phyloP scores from a whole-genome alignment of 1,140 invertebrate genomes.

The Drosophila auraria region DNA sequence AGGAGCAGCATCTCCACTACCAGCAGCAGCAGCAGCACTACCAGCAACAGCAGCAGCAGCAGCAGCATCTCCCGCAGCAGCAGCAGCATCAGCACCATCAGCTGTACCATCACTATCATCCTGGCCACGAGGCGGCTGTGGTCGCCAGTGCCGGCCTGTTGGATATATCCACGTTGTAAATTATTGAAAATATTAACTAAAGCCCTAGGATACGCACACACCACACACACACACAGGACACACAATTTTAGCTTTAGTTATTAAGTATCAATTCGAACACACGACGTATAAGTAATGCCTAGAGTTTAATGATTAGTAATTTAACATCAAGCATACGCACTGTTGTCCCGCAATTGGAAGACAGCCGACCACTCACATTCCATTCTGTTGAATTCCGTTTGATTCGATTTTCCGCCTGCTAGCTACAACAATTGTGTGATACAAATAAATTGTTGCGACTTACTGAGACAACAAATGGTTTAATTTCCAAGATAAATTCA shows the following conservation, averaged over 20 bases:
- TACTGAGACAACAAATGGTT: conserved; percentile 42
- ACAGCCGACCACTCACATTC: conserved; percentile 44
- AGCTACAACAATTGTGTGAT: conserved; percentile 77
- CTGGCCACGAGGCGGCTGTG: conserved; percentile 60
- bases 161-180: conserved; percentile 85
- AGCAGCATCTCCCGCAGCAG: conserved; percentile 52
- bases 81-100: conserved; percentile 65
- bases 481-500: conserved; percentile 41
- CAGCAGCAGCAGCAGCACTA: conserved; percentile 56
- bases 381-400: conserved; percentile 37
- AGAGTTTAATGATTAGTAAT: conserved; percentile 59
- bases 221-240: conserved; percentile 33
- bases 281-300: conserved; percentile 41
- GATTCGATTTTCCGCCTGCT: conserved; percentile 30
- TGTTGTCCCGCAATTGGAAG: conserved; percentile 68
- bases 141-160: conserved; percentile 70
- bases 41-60: conserved; percentile 60
- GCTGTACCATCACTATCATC: conserved; percentile 66
- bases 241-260: conserved; percentile 80
- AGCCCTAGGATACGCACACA: conserved; percentile 40
- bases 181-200: conserved; percentile 79
- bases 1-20: conserved; percentile 58
- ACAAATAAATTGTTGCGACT: conserved; percentile 76
- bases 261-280: conserved; percentile 55
- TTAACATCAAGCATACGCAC: conserved; percentile 79